A percentile compares a stretch with the other conserved stretches of the same genome.
Evolutionary conservation across 2,113 vertebrate species (phyloP).

Genomic region (Aix galericulata): DNA sequence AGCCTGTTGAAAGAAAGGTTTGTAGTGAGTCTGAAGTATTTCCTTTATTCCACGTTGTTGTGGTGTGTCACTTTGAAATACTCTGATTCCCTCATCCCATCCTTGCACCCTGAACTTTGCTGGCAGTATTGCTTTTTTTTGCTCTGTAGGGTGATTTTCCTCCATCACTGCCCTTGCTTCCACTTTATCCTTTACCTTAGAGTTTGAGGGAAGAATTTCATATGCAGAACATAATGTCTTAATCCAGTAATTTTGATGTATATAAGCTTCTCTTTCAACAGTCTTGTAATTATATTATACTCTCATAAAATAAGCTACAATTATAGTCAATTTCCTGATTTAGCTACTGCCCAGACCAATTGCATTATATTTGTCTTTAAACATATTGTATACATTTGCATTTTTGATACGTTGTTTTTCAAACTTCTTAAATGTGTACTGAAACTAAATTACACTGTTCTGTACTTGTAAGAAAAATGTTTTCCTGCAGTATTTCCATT

Average conservation of each 20-base stretch:
- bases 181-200: background rate
- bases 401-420: background rate
- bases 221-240: background rate
- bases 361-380: slow-evolving; percentile 28
- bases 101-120: background rate
- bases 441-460: background rate
- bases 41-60: background rate
- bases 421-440: background rate
- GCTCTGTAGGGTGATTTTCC: background rate
- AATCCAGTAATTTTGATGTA: slow-evolving; percentile 35
- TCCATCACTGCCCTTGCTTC: background rate
- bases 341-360: slow-evolving; percentile 9
- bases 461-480: background rate
- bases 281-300: slow-evolving; percentile 39
- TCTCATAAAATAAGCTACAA: slow-evolving; percentile 35
- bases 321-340: slow-evolving; percentile 51
- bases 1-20: background rate
- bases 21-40: background rate
- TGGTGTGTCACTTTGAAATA: background rate
- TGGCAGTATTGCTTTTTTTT: background rate
- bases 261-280: slow-evolving; percentile 37
- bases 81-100: background rate
- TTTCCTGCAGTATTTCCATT: background rate
- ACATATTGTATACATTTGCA: slow-evolving; percentile 34
- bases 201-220: background rate